Percentiles rank a stretch among this genome's conserved stretches.
Conservation (phyloP, 1,140 invertebrate species). For the Colletes gigas region DNA sequence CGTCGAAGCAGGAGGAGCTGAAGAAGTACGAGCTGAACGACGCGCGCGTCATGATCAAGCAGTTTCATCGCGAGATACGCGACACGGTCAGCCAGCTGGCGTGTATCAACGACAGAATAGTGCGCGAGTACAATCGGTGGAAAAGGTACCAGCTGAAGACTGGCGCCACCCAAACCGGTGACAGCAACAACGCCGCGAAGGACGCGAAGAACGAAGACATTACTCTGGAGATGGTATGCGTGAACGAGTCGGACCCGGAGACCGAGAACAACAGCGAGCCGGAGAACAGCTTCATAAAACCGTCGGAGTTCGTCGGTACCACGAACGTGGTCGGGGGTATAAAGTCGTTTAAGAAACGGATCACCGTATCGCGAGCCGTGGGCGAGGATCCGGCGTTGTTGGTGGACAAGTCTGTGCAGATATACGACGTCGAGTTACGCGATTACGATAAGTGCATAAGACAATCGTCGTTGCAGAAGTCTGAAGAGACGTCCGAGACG, state of each 20-base stretch:
- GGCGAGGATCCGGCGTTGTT: slow-evolving; percentile 46
- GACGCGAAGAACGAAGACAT: slow-evolving; percentile 38
- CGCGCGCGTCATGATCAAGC: slow-evolving; percentile 21
- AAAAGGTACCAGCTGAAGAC: slow-evolving; percentile 25
- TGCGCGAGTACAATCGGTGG: slow-evolving; percentile 64
- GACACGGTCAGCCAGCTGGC: slow-evolving; percentile 63
- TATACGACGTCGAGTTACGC: slow-evolving; percentile 59
- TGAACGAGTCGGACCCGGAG: slow-evolving; percentile 71
- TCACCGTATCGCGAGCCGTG: slow-evolving; percentile 48
- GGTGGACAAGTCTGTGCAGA: slow-evolving; percentile 66
- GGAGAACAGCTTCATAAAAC: background rate
- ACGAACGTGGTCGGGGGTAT: slow-evolving; percentile 59
- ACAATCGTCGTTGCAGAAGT: slow-evolving; percentile 65
- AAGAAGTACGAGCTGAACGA: slow-evolving; percentile 4
- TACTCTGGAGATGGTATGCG: slow-evolving; percentile 75
- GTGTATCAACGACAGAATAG: slow-evolving; percentile 68
- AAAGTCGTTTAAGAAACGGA: slow-evolving; percentile 62
- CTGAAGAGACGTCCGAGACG: slow-evolving; percentile 26
- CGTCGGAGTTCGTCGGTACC: slow-evolving; percentile 38
- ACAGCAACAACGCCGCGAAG: background rate
- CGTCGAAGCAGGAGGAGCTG: background rate
- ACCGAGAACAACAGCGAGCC: slow-evolving; percentile 30
- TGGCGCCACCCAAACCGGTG: background rate
- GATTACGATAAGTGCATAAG: slow-evolving; percentile 76
- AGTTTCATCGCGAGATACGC: slow-evolving; percentile 60